These are phyloP conservation scores for Cebus imitator DNA, from an alignment of 2,113 vertebrate genomes.

Conservation along the genomic window DNA sequence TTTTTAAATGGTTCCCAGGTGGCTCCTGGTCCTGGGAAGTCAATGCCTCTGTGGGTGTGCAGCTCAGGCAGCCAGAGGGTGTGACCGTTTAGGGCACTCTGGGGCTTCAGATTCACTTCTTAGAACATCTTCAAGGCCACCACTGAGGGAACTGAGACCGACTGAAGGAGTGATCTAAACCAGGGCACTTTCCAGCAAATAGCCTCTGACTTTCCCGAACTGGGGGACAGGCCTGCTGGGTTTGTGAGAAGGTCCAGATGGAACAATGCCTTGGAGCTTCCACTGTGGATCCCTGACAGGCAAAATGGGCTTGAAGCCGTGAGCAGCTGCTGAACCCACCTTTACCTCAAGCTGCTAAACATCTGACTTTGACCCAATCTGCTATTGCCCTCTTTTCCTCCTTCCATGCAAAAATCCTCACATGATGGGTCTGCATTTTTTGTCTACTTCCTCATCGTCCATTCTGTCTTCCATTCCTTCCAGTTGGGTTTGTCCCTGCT, in stretches of 20 bases:
- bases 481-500: not conserved
- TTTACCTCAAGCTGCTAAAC: not conserved
- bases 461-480: not conserved
- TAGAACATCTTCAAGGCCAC: not conserved
- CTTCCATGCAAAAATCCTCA: rapidly evolving
- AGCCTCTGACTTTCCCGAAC: not conserved
- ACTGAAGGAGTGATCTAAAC: not conserved
- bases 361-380: rapidly evolving
- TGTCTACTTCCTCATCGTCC: rapidly evolving
- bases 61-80: not conserved
- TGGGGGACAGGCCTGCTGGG: not conserved
- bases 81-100: not conserved
- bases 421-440: rapidly evolving
- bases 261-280: not conserved
- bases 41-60: not conserved
- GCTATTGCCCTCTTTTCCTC: too few species aligned
- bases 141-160: rapidly evolving
- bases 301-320: not conserved
- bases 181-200: not conserved
- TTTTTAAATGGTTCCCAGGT: not conserved
- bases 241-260: not conserved
- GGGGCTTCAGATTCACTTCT: not conserved
- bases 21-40: not conserved
- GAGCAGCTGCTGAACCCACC: rapidly evolving
- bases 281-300: rapidly evolving